Evolutionary conservation across 2,888 invertebrate species (phyloP).

Genomic region (Petrophora chlorosata): DNA sequence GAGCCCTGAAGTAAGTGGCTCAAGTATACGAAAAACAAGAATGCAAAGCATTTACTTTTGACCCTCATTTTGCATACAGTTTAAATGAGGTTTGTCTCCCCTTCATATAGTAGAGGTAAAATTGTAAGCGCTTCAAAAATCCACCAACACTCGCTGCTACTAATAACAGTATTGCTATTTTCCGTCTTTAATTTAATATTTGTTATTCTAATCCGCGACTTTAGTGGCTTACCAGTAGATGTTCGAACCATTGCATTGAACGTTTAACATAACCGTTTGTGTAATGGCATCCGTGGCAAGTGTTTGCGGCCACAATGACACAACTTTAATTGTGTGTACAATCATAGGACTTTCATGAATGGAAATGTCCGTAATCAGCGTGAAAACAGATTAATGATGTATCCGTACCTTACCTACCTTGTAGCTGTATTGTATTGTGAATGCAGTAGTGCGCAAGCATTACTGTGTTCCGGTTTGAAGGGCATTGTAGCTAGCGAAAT

Average conservation of each 20-base stretch:
- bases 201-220: conserved; percentile 14
- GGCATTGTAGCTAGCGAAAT: too few species aligned
- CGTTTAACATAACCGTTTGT: conserved; percentile 63
- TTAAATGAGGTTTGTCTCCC: conserved; percentile 20
- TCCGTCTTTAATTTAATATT: too few species aligned
- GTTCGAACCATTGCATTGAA: conserved; percentile 49
- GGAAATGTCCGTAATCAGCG: conserved; percentile 1
- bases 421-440: too few species aligned
- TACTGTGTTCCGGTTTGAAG: too few species aligned
- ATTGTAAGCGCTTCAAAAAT: background rate
- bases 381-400: too few species aligned
- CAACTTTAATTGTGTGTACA: conserved; percentile 35
- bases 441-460: too few species aligned
- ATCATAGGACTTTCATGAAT: conserved; percentile 16
- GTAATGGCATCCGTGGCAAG: conserved; percentile 51
- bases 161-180: too few species aligned
- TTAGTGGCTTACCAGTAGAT: conserved; percentile 32
- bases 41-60: conserved; percentile 36
- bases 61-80: conserved; percentile 25
- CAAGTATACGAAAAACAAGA: conserved; percentile 32
- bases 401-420: too few species aligned
- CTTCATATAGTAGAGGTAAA: conserved; percentile 11
- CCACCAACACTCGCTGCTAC: too few species aligned
- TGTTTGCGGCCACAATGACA: conserved; percentile 40
- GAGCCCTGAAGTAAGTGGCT: conserved; percentile 50